Evolutionary conservation across 1,140 invertebrate genomes (phyloP), one percentile per base, ranked within the genome.

Genomic region (Caligus rogercresseyi): DNA sequence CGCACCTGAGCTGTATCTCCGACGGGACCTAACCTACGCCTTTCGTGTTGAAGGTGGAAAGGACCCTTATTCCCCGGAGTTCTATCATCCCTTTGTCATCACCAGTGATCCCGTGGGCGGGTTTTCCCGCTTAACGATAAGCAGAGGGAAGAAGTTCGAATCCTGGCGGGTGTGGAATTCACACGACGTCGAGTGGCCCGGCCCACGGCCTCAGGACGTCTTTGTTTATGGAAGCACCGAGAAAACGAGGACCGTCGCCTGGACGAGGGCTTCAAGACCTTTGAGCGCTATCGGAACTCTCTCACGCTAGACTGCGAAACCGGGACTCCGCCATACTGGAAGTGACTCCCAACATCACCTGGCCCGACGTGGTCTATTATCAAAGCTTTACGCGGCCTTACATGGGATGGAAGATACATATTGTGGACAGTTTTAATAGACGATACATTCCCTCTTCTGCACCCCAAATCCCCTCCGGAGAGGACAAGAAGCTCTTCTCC

Each of bases 361-460:
- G 89, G 85, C 90, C 91, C 0, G 89, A 94, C 71, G 77, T 81
- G 11, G 87, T 95, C 16, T 95, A 93, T 74, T 95, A 94, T 71
- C 87, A 92, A 73, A 91, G 87, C 57, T 94, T 88, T 72, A 88
- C 86, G 0, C 87, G 90, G 66, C 79, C 82, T 1, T 87, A 90
- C 69, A 90, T 91, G 86, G 89, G 89, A 19, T 89, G 85, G 81
- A 87, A 86, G 72, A 87, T 92, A 66, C 81, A 85, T 67, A 80
- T 92, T 19, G 80, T 92, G 0, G 87, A 92, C 67, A 79, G 76
- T 65, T 84, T 71, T 25, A 63, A 53, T 54, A 4, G 18, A 20
- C 13, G 60, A 53, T 60, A 26, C 21, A 26, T 26, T 18, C 26
- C 18, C n/a, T 43, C 31, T 43, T 11, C 7, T n/a, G 31, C 31